Conservation (phyloP, 2,113 vertebrate species). For the Rhineura floridana region DNA sequence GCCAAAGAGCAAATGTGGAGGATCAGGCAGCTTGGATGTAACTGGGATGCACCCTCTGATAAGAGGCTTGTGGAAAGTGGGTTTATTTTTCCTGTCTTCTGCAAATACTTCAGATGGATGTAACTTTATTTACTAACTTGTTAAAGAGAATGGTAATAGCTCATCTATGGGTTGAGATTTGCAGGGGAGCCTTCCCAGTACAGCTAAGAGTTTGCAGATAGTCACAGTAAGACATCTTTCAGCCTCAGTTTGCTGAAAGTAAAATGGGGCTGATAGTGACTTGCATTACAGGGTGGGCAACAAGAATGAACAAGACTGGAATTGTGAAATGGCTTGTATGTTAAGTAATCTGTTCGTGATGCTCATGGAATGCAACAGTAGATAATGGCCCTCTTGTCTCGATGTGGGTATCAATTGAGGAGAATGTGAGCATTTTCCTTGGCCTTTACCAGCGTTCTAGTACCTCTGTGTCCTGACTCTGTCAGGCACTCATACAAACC, state of each 20-base stretch:
- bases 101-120: neutral
- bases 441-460: neutral
- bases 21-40: neutral
- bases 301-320: neutral
- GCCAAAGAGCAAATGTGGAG: slow-evolving; percentile 16
- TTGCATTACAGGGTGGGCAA: neutral
- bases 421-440: neutral
- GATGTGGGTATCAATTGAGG: slow-evolving; percentile 7
- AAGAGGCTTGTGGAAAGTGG: neutral
- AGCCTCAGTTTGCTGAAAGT: neutral
- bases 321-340: neutral
- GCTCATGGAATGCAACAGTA: neutral
- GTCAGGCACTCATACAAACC: neutral
- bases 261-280: neutral
- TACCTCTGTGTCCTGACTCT: neutral
- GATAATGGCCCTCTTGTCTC: slow-evolving; percentile 13
- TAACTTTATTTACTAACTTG: neutral
- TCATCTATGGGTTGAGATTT: neutral
- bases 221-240: neutral
- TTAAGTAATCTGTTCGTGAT: slow-evolving; percentile 21
- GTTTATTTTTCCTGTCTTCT: slow-evolving; percentile 16
- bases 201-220: neutral
- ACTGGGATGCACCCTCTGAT: neutral
- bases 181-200: neutral
- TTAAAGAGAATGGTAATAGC: neutral